phyloP scores from a whole-genome alignment of 1,140 invertebrate species.

The Bombus huntii region DNA sequence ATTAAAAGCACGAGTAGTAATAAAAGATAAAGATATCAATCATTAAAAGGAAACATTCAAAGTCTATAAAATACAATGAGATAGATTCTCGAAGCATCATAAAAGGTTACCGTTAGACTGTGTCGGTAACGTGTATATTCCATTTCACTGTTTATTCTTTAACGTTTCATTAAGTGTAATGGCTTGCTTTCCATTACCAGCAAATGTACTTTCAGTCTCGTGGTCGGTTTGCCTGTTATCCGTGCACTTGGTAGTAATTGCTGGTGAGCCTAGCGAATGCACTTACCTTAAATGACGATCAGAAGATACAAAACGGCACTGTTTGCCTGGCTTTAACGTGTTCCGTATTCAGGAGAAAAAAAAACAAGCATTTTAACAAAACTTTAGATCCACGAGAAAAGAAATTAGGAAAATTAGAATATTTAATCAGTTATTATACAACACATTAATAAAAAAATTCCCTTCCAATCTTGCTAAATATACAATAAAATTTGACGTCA shows the following conservation, averaged over 20 bases:
- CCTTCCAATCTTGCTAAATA: neutral
- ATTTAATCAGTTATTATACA: too few species aligned
- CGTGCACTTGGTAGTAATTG: slow-evolving; percentile 46
- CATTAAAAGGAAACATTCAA: neutral
- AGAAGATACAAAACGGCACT: too few species aligned
- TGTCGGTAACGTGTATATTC: neutral
- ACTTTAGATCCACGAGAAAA: neutral
- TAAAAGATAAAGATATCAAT: neutral
- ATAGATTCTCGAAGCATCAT: neutral
- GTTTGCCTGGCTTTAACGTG: neutral
- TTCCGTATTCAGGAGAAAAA: too few species aligned
- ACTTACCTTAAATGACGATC: slow-evolving; percentile 52
- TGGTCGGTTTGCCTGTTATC: neutral
- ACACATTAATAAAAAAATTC: neutral
- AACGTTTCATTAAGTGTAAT: slow-evolving; percentile 57
- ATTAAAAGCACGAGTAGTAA: too few species aligned
- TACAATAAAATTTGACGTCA: neutral
- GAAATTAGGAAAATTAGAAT: too few species aligned
- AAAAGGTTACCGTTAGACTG: neutral
- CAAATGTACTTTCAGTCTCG: slow-evolving; percentile 29
- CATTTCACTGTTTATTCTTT: slow-evolving; percentile 21
- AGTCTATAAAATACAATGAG: neutral
- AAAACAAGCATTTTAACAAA: neutral
- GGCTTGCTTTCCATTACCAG: slow-evolving; percentile 34
- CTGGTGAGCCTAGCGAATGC: slow-evolving; percentile 13